Conservation (phyloP, 2,113 vertebrate genomes). For the Crypturellus undulatus region DNA sequence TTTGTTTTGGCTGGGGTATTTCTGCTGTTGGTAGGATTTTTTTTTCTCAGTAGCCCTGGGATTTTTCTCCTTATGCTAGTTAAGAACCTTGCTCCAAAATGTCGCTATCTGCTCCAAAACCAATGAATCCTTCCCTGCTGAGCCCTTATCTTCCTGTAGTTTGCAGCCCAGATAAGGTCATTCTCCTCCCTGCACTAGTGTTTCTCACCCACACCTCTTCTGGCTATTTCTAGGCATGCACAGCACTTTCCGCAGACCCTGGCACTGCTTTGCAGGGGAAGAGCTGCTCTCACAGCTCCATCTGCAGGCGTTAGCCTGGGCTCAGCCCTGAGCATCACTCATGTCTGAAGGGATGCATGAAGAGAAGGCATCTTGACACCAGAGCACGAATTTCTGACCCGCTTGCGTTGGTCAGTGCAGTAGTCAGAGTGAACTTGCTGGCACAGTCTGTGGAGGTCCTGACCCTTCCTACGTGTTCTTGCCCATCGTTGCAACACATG, state of each 20-base stretch:
- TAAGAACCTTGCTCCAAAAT: neutral
- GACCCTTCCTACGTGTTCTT: neutral
- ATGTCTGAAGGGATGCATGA: neutral
- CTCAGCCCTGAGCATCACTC: neutral
- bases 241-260: neutral
- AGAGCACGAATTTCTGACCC: accelerated
- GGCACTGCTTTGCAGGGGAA: neutral
- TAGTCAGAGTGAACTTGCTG: neutral
- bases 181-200: neutral
- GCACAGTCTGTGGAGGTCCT: neutral
- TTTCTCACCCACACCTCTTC: accelerated
- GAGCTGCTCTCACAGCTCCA: constrained; percentile 54
- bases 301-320: constrained; percentile 35
- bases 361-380: neutral
- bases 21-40: neutral
- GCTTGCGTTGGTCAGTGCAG: accelerated
- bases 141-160: neutral
- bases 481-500: accelerated
- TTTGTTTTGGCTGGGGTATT: neutral
- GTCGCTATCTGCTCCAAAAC: neutral
- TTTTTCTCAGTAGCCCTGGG: neutral
- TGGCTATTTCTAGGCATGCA: neutral
- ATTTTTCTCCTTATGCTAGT: neutral
- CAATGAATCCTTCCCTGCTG: accelerated
- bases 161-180: neutral